Evolutionary conservation across 2,797 vertebrate species (phyloP), one percentile per base, ranked within the genome.

Genomic region (Protonibea diacanthus): DNA sequence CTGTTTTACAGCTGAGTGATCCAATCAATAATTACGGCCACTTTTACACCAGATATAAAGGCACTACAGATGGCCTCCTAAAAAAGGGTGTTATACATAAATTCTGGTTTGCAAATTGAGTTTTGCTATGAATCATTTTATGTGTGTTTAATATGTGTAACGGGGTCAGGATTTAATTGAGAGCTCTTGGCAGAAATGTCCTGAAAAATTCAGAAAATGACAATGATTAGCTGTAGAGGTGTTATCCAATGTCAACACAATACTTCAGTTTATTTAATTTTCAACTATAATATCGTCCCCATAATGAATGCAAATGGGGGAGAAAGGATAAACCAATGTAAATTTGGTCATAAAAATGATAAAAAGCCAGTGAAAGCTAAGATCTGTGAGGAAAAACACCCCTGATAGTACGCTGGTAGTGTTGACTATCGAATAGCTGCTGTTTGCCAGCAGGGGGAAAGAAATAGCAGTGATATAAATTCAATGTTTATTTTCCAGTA

Each of bases 401-500:
- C 20, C 59, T 69, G 53, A 55, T 38, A 18, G 40, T 27, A 23
- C 3, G 64, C 6, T 53, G 7, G 18, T 33, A 5, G 42, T 38
- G 33, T 68, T 52, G 61, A 72, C 55, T 71, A 58, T 60, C 65
- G 21, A 58, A 55, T 7, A 63, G 12, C 45, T 57, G 18, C 51
- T 57, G 48, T 69, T 82, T 84, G 62, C 27, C 66, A 66, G 45
- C 49, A 79, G 64, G 65, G 60, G 67, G 38, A 68, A 68, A 58
- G 4, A 66, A 60, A 74, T 47, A 25, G 11, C 20, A 47, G 48
- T 42, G 42, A 3, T 53, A 76, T 81, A 74, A 81, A 71, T 74
- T 61, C 45, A 51, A 27, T 76, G 75, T 87, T 88, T 81, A 76
- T 82, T 79, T 74, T 21, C 82, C 95, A 40, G 33, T 33, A 33